Evolutionary conservation across 2,113 vertebrate genomes (phyloP), one percentile per base, ranked within the genome.

Genomic region (Sapayoa aenigma): DNA sequence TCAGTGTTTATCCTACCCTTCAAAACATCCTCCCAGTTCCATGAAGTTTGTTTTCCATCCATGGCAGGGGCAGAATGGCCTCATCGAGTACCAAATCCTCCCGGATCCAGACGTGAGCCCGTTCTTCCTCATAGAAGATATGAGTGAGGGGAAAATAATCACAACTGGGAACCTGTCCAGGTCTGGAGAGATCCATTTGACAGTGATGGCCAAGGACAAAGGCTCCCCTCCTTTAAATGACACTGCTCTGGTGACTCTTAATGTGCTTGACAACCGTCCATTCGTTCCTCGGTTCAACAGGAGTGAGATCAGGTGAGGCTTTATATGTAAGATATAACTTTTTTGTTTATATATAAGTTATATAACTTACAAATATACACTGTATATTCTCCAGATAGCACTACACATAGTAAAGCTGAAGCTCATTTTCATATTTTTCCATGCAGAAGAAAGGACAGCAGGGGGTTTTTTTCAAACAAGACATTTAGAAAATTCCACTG

Each of bases 131-230:
- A 92, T 97, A 84, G 96, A 95, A 84, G 90, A 97, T 49, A 7
- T 2, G 3, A 95, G 31, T 6, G 63, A 94, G 68, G 97, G 97
- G 65, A 96, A 82, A 67, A 95, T 97, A 89, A 95, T 95, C 69
- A 97, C 94, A 27, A 71, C 89, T 89, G 95, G 91, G 84, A 97
- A 92, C 68, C 91, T 94, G 52, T 56, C 96, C 22, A 55, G 41
- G 6, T 72, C 90, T 50, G 96, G 90, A 82, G 83, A 95, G 67
- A 76, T 97, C 25, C 28, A 5, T 58, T 66, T 97, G 53, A 93
- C 84, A 19, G 94, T 97, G 65, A 91, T 97, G 83, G 97, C 96
- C 15, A 96, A 72, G 78, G 97, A 97, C 94, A 96, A 73, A 80
- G 97, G 97, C 6, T 95, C 33, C 76, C 97, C 97, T 15, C 21